A percentile compares a stretch with the other conserved stretches of the same genome.
Evolutionary conservation across 2,113 vertebrate genomes (phyloP).

Genomic region (Marmota monax): DNA sequence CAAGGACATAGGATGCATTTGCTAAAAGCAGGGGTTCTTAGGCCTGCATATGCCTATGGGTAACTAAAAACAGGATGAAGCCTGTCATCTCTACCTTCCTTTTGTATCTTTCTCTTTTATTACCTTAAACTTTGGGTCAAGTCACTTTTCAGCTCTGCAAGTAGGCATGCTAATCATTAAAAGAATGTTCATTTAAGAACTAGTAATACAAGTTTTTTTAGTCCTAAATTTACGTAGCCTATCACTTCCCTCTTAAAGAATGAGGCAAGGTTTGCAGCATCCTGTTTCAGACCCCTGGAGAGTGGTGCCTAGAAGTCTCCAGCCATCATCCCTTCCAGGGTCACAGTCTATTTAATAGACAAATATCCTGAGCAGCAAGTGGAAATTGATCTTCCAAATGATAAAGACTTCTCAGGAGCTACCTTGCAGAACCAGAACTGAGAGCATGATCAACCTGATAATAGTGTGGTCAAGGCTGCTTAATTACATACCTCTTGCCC

Average conservation of each 20-base stretch:
- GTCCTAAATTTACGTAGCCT: not conserved
- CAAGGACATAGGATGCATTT: not conserved
- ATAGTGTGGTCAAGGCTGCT: not conserved
- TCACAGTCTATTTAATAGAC: not conserved
- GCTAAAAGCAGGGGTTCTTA: not conserved
- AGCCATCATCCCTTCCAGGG: not conserved
- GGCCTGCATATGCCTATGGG: not conserved
- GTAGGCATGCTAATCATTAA: not conserved
- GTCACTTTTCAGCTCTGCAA: not conserved
- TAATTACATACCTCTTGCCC: not conserved
- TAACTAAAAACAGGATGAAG: not conserved
- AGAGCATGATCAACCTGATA: not conserved
- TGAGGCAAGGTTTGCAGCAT: not conserved
- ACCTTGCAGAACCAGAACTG: not conserved
- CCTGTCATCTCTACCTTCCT: not conserved
- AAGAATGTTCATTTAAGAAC: not conserved
- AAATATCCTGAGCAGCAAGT: not conserved
- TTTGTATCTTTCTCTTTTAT: not conserved
- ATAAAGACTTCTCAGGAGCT: not conserved
- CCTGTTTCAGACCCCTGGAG: not conserved
- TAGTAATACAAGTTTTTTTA: not conserved
- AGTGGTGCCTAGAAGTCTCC: not conserved
- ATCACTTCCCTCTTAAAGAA: not conserved
- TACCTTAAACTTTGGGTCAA: not conserved
- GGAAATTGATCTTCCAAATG: not conserved